Base-by-base conservation (phyloP, 2,113 vertebrate species). In the Chloroceryle aenea region DNA sequence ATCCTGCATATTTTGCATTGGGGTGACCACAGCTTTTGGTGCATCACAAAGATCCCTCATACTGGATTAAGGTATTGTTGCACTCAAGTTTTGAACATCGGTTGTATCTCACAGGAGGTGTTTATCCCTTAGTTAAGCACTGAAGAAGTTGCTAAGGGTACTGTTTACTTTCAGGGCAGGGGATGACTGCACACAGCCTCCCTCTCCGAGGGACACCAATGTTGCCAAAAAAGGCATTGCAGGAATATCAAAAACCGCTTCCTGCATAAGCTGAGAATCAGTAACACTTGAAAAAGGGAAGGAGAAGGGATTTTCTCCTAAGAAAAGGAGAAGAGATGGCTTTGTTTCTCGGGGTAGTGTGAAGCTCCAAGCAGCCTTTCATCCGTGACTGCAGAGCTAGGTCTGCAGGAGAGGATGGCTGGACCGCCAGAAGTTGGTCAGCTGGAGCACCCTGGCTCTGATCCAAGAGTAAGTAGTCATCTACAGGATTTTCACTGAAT, bases 331-430 rank as follows among this genome's bases (percentile, higher is more conserved):
- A 40, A 40, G 10, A 40, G 38, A 40, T 19, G 10, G 3, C 6
- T 11, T 53, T 85, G 6, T 62, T 89, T 72, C 67, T 59, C 42
- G 30, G 16, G 9, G 4, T 34, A 79, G 25, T 2, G 0, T 61
- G 48, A 77, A 73, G 25, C 40, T 50, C 71, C 14, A 50, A n/a
- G 32, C 25, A 79, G 5, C n/a, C 34, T 72, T 71, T 86, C 17
- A 38, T 32, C 62, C 10, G 1, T 10, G 11, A 40, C 38, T 55
- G 29, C 52, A 82, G 43, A 81, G 43, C 32, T 0, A 0, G 43
- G 12, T 32, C 67, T 0, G 0, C 48, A 74, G 66, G 18, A 45
- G 45, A 77, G 6, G 7, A 14, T 56, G 50, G 19, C 61, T 47
- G 55, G 53, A 64, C 26, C 32, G 25, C 17, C 45, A 66, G 40